A percentile compares a stretch with the other conserved stretches of the same genome.
These are phyloP conservation scores for Aphelinus atriplicis DNA, from an alignment of 1,140 invertebrate species.

Conservation along the genomic window DNA sequence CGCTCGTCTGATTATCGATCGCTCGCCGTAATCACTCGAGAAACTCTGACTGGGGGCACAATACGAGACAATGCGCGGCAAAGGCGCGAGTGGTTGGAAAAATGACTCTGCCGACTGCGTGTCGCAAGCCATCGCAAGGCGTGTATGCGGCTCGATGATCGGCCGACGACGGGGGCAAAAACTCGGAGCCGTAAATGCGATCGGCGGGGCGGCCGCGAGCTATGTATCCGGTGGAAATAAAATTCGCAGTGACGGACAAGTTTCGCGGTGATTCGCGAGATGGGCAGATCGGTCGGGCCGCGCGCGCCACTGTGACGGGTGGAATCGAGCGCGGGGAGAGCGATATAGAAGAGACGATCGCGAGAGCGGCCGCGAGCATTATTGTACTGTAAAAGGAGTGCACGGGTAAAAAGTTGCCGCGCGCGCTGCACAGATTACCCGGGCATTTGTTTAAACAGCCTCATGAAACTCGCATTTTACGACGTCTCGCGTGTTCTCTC, in stretches of 20 bases:
- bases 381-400: constrained; percentile 31
- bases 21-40: too few relatives aligned
- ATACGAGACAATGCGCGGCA: too few relatives aligned
- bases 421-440: background rate
- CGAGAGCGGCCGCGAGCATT: background rate
- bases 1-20: too few relatives aligned
- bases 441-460: constrained; percentile 36
- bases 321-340: background rate
- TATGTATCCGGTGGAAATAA: constrained; percentile 16
- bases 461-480: constrained; percentile 30
- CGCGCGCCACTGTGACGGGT: background rate
- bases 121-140: too few relatives aligned
- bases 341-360: background rate
- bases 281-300: background rate
- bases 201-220: constrained; percentile 3
- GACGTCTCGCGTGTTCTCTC: constrained; percentile 10
- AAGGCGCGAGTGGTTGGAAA: too few relatives aligned
- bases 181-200: background rate
- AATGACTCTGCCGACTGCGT: too few relatives aligned
- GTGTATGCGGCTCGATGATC: too few relatives aligned
- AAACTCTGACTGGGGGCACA: too few relatives aligned
- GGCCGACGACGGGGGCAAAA: too few relatives aligned
- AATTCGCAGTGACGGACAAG: constrained; percentile 18
- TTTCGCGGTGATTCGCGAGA: background rate
- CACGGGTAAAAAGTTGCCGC: constrained; percentile 8